These are phyloP conservation scores for Diarsia mendica DNA, from an alignment of 2,888 invertebrate species.

Conservation along the genomic window DNA sequence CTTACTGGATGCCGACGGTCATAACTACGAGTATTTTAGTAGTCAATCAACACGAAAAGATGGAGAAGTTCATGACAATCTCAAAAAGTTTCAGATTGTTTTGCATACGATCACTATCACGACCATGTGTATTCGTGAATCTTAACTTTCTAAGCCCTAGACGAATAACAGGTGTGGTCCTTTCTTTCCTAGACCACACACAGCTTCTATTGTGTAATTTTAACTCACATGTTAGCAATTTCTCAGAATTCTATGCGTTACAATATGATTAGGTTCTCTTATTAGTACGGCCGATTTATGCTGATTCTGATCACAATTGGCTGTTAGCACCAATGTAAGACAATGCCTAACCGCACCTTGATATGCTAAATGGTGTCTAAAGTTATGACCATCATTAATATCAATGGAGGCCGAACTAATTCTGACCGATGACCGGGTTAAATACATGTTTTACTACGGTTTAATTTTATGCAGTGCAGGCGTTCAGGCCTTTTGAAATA, in stretches of 20 bases:
- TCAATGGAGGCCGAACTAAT: conserved; percentile 42
- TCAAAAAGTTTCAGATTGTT: neutral
- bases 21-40: neutral
- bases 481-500: conserved; percentile 1
- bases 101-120: conserved; percentile 10
- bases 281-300: conserved; percentile 45
- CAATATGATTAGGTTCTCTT: conserved; percentile 45
- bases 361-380: conserved; percentile 52
- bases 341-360: conserved; percentile 55
- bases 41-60: neutral
- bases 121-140: conserved; percentile 4
- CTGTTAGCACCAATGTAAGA: conserved; percentile 59
- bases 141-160: neutral
- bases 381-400: conserved; percentile 52
- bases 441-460: conserved; percentile 15
- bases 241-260: conserved; percentile 25
- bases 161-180: conserved; percentile 4
- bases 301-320: conserved; percentile 57
- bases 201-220: conserved; percentile 21
- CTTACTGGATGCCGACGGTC: neutral
- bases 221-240: conserved; percentile 9
- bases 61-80: neutral
- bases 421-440: conserved; percentile 35
- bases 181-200: conserved; percentile 44
- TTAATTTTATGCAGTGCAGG: neutral